A percentile compares a stretch with the other conserved stretches of the same genome.
Evolutionary conservation across 2,113 vertebrate species (phyloP).

Genomic region (Lates calcarifer): DNA sequence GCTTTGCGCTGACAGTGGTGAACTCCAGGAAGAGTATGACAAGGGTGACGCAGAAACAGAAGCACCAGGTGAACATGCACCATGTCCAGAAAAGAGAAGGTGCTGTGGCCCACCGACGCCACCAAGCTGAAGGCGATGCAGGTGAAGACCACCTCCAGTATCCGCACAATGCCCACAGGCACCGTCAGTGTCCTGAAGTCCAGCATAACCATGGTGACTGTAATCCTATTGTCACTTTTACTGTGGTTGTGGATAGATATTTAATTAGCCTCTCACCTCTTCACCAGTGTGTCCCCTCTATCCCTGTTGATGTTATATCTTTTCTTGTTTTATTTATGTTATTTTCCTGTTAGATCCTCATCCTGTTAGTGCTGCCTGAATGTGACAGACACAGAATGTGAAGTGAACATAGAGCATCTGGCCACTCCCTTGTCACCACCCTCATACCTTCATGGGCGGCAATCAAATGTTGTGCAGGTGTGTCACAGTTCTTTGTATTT

Average conservation of each 20-base stretch:
- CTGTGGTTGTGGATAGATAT: background rate
- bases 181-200: slow-evolving; percentile 71
- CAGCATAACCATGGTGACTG: slow-evolving; percentile 41
- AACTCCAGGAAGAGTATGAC: slow-evolving; percentile 88
- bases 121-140: slow-evolving; percentile 89
- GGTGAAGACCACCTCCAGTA: slow-evolving; percentile 84
- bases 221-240: background rate
- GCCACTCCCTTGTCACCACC: background rate
- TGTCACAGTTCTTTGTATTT: background rate
- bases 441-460: background rate
- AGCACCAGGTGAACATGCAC: slow-evolving; percentile 92
- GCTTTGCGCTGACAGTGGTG: slow-evolving; percentile 61
- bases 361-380: background rate
- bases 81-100: slow-evolving; percentile 73
- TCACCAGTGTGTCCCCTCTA: background rate
- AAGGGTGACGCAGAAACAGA: slow-evolving; percentile 87
- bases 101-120: slow-evolving; percentile 37
- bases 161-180: slow-evolving; percentile 85
- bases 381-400: background rate
- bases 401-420: background rate
- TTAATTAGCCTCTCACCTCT: background rate
- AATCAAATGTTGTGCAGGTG: background rate
- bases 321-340: background rate
- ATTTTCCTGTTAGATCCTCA: background rate
- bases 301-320: background rate